A percentile compares a stretch with the other conserved stretches of the same genome.
Evolutionary conservation across 1,140 invertebrate genomes (phyloP).

Genomic region (Heterodera carotae): DNA sequence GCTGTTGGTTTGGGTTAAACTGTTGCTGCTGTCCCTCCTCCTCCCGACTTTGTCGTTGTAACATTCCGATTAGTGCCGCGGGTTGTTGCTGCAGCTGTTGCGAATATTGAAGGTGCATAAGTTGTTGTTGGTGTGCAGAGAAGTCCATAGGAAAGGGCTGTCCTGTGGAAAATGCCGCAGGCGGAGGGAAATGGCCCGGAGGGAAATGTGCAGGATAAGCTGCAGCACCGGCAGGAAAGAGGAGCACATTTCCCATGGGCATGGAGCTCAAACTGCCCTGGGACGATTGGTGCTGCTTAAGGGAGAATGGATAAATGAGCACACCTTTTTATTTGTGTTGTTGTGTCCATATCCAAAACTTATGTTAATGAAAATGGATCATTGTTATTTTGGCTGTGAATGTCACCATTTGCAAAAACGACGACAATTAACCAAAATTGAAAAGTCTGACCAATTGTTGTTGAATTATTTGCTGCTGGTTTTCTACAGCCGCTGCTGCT

Average conservation of each 20-base stretch:
- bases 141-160: not conserved
- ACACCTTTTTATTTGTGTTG: too few relatives aligned
- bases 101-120: not conserved
- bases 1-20: not conserved
- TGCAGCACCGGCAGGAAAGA: not conserved
- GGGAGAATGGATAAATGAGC: not conserved
- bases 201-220: not conserved
- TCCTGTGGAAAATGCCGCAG: not conserved
- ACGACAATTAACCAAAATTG: not conserved
- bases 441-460: constrained; percentile 25
- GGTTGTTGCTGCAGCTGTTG: constrained; percentile 12
- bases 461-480: constrained; percentile 24
- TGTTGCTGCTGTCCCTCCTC: constrained; percentile 11
- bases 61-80: constrained; percentile 21
- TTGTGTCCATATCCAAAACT: not conserved
- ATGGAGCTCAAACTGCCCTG: constrained; percentile 2
- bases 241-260: not conserved
- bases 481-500: constrained; percentile 27
- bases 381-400: too few relatives aligned
- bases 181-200: not conserved
- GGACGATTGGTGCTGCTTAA: constrained; percentile 28
- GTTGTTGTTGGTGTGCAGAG: constrained; percentile 16
- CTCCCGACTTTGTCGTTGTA: not conserved
- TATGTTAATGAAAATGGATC: not conserved
- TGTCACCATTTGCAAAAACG: not conserved